phyloP scores from a whole-genome alignment of 2,797 vertebrate genomes.

The Melopsittacus undulatus region DNA sequence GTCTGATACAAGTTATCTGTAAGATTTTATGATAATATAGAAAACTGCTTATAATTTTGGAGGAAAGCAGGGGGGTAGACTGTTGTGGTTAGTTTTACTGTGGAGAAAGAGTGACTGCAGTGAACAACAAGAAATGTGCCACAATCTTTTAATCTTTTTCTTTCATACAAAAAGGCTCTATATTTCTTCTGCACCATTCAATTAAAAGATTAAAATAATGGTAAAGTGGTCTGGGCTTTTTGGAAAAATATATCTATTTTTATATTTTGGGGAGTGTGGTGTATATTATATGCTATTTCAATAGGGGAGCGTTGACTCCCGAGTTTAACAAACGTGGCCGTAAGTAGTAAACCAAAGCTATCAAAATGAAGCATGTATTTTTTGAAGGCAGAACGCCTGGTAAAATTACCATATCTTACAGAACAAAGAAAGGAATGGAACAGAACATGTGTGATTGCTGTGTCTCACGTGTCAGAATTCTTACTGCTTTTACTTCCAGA shows the following conservation, averaged over 20 bases:
- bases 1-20: background rate
- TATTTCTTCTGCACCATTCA: background rate
- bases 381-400: background rate
- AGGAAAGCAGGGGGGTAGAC: background rate
- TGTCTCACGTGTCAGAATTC: background rate
- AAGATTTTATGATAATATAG: background rate
- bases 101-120: background rate
- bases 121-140: background rate
- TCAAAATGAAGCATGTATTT: background rate
- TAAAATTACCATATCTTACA: background rate
- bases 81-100: background rate
- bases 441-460: background rate
- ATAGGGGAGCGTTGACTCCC: background rate
- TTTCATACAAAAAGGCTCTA: background rate
- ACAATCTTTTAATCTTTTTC: background rate
- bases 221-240: background rate
- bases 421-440: background rate
- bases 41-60: background rate
- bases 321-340: background rate
- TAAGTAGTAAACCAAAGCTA: background rate
- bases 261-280: background rate
- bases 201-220: constrained; percentile 16
- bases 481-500: background rate
- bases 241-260: background rate
- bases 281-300: background rate